Conservation (phyloP, 2,113 vertebrate genomes). For the Tamias sibiricus region DNA sequence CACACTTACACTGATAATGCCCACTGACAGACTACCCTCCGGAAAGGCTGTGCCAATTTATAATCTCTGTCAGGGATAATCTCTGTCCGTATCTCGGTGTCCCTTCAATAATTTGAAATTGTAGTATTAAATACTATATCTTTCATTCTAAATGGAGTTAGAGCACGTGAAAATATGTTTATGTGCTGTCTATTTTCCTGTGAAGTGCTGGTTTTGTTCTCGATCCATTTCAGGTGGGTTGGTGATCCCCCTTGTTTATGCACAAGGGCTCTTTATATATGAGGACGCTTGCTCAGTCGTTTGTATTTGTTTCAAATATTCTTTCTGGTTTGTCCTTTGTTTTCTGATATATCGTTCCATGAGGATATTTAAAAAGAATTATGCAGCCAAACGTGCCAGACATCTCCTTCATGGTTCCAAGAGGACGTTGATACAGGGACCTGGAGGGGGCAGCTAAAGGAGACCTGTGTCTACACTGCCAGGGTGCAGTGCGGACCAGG, state of each 20-base stretch:
- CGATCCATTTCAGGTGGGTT: too few species aligned
- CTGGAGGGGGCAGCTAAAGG: too few species aligned
- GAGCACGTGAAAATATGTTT: neutral
- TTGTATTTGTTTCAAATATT: neutral
- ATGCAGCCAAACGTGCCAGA: neutral
- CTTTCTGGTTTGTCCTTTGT: neutral
- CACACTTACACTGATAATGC: neutral
- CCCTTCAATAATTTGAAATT: neutral
- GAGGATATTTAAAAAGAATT: neutral
- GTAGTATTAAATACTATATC: neutral
- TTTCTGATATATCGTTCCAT: neutral
- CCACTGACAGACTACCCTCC: too few species aligned
- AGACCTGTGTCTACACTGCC: neutral
- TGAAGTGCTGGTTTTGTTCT: neutral
- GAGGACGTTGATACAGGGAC: neutral
- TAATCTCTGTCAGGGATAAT: neutral
- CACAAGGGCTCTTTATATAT: neutral
- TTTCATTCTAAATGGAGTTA: neutral
- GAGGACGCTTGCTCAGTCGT: too few species aligned
- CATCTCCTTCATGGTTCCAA: neutral
- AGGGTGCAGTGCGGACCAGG: accelerated
- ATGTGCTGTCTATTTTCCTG: neutral
- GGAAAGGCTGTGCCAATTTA: neutral
- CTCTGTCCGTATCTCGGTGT: too few species aligned
- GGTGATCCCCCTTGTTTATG: neutral